Percentiles rank a stretch among this genome's conserved stretches.
Conservation (phyloP, 1,140 invertebrate species). For the Cydia fagiglandana region DNA sequence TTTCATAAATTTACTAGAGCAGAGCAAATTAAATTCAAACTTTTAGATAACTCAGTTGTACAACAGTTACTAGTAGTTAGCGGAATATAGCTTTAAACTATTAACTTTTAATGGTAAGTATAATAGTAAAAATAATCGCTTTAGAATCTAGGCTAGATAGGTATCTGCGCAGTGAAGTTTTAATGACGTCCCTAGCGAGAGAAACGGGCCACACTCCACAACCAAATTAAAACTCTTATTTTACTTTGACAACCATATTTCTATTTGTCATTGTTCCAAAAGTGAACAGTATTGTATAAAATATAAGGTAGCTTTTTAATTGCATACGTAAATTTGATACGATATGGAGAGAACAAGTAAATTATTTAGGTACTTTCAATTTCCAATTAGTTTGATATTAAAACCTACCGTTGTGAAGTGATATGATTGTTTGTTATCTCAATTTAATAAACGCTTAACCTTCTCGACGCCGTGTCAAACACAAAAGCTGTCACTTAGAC, state of each 20-base stretch:
- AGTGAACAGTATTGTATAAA: not conserved
- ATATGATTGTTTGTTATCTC: no score
- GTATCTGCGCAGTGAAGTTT: constrained; percentile 23
- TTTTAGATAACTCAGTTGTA: not conserved
- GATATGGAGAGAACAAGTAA: no score
- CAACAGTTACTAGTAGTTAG: not conserved
- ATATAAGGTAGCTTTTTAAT: no score
- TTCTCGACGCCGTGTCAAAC: no score
- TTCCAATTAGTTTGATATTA: no score
- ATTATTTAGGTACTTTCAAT: no score
- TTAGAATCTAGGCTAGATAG: not conserved
- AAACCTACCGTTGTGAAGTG: no score
- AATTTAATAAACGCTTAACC: no score
- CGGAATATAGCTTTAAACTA: not conserved
- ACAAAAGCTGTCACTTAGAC: no score
- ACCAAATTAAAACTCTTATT: constrained; percentile 27
- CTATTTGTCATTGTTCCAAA: not conserved
- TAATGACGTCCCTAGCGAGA: constrained; percentile 14
- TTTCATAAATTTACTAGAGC: not conserved
- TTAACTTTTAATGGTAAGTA: not conserved
- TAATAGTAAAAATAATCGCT: not conserved
- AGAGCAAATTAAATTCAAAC: not conserved
- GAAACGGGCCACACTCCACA: not conserved
- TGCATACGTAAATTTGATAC: no score
- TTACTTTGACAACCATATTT: constrained; percentile 3